Percentiles rank a stretch among this genome's conserved stretches.
Evolutionary conservation across 2,888 invertebrate genomes (phyloP).

Genomic region (Hylaea fasciaria): DNA sequence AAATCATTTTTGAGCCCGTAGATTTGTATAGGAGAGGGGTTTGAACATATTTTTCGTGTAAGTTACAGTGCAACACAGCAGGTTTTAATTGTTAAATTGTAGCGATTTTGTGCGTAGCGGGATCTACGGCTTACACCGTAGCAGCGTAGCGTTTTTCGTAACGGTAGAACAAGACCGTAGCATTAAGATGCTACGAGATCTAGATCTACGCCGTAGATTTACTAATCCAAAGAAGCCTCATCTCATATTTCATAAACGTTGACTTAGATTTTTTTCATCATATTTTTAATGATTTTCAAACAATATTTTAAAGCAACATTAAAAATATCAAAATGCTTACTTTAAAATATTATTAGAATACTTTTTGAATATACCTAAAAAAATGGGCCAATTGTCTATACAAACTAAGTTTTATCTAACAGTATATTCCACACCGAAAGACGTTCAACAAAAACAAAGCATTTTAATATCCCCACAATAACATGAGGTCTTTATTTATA

Average conservation of each 20-base stretch:
- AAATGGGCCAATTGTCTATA: too few species aligned
- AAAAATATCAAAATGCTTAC: too few species aligned
- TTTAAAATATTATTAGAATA: too few species aligned
- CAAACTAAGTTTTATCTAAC: too few species aligned
- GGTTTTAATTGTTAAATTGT: too few species aligned
- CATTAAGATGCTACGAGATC: background rate
- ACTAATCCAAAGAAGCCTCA: background rate
- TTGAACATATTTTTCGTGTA: too few species aligned
- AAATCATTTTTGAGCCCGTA: background rate
- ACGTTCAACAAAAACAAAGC: conserved; percentile 60
- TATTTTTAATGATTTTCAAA: too few species aligned
- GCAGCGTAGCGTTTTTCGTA: background rate
- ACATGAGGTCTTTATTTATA: conserved; percentile 78
- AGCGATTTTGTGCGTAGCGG: background rate
- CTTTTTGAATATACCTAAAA: too few species aligned
- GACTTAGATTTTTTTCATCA: too few species aligned
- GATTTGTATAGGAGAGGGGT: background rate
- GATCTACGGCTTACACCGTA: conserved; percentile 12
- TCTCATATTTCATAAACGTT: too few species aligned
- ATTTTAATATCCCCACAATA: conserved; percentile 80
- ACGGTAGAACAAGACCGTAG: background rate
- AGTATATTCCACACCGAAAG: conserved; percentile 22
- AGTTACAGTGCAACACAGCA: too few species aligned
- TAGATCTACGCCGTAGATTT: background rate
- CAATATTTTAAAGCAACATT: too few species aligned